Percentiles rank a stretch among this genome's conserved stretches.
Evolutionary conservation across 2,113 vertebrate genomes (phyloP).

Genomic region (Maccullochella peelii): DNA sequence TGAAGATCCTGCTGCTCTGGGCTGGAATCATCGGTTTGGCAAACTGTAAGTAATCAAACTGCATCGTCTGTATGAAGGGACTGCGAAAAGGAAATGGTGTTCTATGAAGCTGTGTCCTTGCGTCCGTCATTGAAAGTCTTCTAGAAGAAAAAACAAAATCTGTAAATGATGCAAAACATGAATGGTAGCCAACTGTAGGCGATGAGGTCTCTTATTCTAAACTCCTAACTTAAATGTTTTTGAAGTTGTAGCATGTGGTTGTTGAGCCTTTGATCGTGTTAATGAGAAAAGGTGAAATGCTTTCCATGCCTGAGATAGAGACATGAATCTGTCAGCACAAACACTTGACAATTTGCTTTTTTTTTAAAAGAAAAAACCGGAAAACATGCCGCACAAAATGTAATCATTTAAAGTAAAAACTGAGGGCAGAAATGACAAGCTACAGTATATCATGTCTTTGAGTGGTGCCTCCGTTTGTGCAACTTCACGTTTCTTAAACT

Average conservation of each 20-base stretch:
- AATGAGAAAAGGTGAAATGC: slow-evolving; percentile 28
- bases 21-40: slow-evolving; percentile 76
- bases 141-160: not conserved
- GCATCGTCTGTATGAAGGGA: not conserved
- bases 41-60: slow-evolving; percentile 77
- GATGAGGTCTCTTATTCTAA: slow-evolving; percentile 24
- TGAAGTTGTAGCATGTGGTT: slow-evolving; percentile 27
- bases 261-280: slow-evolving; percentile 31
- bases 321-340: slow-evolving; percentile 47
- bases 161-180: slow-evolving; percentile 25
- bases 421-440: slow-evolving; percentile 56
- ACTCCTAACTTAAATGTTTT: slow-evolving; percentile 22
- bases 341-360: slow-evolving; percentile 15
- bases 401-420: slow-evolving; percentile 54
- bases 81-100: not conserved
- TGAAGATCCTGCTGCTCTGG: slow-evolving; percentile 84
- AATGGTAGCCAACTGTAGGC: not conserved
- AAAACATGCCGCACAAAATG: slow-evolving; percentile 31
- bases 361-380: slow-evolving; percentile 13
- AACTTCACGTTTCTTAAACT: slow-evolving; percentile 64
- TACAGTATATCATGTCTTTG: slow-evolving; percentile 48
- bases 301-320: slow-evolving; percentile 31
- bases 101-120: not conserved
- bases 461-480: slow-evolving; percentile 43
- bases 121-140: slow-evolving; percentile 10